These are phyloP conservation scores for Onthophagus taurus DNA, from an alignment of 1,140 invertebrate species.

Conservation along the genomic window DNA sequence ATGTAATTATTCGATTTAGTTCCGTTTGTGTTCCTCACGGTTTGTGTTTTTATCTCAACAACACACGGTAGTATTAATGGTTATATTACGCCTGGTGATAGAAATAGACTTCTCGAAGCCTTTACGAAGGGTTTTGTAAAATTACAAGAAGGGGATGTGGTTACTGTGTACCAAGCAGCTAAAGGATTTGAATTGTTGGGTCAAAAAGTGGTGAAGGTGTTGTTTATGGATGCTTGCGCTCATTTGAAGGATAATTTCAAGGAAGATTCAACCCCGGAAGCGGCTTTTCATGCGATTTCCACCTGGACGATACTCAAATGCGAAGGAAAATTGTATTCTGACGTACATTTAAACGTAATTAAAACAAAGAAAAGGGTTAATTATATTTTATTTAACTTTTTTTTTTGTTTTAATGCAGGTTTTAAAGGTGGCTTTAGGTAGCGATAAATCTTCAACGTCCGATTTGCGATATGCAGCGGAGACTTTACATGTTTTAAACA, in stretches of 20 bases:
- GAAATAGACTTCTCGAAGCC: conserved; percentile 24
- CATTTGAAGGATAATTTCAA: conserved; percentile 21
- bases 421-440: conserved; percentile 24
- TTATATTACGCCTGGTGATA: conserved; percentile 23
- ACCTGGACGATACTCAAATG: conserved; percentile 26
- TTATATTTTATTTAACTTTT: not conserved
- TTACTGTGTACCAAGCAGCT: conserved; percentile 24
- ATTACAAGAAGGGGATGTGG: conserved; percentile 20
- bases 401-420: conserved; percentile 20
- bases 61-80: conserved; percentile 25
- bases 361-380: not conserved
- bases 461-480: conserved; percentile 32
- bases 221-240: conserved; percentile 23
- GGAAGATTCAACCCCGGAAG: conserved; percentile 20
- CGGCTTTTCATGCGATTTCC: conserved; percentile 24
- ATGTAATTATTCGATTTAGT: too few species aligned
- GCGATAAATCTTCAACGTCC: conserved; percentile 22
- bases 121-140: conserved; percentile 19
- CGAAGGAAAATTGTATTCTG: conserved; percentile 25
- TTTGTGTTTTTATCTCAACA: too few species aligned
- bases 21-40: too few species aligned
- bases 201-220: conserved; percentile 17
- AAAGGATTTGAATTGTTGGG: conserved; percentile 26
- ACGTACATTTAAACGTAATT: conserved; percentile 28
- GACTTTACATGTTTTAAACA: conserved; percentile 23